Conservation (phyloP, 92 coral and sea anemone genomes). For the Siderastrea siderea region DNA sequence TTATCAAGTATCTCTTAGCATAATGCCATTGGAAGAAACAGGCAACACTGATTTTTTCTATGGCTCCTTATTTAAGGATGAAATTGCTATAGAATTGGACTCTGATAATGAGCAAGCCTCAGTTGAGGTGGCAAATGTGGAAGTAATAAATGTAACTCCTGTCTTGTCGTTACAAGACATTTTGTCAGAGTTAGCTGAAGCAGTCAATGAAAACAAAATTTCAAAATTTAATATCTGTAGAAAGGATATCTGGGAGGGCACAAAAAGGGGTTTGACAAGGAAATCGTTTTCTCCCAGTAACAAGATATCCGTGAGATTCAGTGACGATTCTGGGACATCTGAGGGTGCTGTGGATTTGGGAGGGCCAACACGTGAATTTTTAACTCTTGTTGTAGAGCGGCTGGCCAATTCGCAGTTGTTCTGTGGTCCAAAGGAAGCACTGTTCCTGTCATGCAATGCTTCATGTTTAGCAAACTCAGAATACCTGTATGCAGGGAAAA, state of each 20-base stretch:
- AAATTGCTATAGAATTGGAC: constrained; percentile 32
- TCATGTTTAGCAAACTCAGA: constrained; percentile 63
- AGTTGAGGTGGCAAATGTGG: constrained; percentile 18
- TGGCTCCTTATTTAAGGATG: constrained; percentile 65
- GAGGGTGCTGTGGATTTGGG: constrained; percentile 83
- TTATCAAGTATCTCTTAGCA: neutral
- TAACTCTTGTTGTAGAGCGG: constrained; percentile 70
- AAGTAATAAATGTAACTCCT: constrained; percentile 33
- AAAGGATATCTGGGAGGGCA: constrained; percentile 72
- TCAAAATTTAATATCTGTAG: constrained; percentile 65
- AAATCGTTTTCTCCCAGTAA: constrained; percentile 67
- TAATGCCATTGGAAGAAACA: constrained; percentile 33
- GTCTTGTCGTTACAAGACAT: constrained; percentile 47
- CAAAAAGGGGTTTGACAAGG: constrained; percentile 61
- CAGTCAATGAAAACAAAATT: constrained; percentile 34
- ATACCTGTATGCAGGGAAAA: constrained; percentile 73
- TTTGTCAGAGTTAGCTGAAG: constrained; percentile 57
- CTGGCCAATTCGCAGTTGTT: constrained; percentile 66
- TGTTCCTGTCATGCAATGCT: constrained; percentile 70
- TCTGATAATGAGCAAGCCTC: constrained; percentile 48
- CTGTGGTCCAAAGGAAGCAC: constrained; percentile 62
- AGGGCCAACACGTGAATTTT: constrained; percentile 73
- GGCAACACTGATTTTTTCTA: constrained; percentile 63
- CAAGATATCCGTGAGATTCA: constrained; percentile 69
- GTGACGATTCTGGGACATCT: constrained; percentile 64